Evolutionary conservation across 2,113 vertebrate species (phyloP).

Genomic region (Poicephalus meyeri): DNA sequence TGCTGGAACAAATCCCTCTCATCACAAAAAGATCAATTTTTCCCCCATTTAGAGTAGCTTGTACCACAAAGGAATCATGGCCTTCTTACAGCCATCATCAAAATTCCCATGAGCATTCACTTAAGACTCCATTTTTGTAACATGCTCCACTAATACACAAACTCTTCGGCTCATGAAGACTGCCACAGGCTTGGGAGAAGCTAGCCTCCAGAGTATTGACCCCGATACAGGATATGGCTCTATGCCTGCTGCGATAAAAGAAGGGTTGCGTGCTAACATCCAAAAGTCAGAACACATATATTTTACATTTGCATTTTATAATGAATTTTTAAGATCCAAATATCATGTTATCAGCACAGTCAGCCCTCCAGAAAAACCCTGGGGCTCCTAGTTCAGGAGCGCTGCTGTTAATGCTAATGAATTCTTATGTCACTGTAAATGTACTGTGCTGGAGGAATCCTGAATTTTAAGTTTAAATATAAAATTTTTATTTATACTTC

Average conservation of each 20-base stretch:
- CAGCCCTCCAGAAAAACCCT: neutral
- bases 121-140: neutral
- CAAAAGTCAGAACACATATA: neutral
- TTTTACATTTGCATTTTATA: slow-evolving; percentile 28
- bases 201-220: neutral
- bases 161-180: neutral
- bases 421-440: neutral
- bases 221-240: neutral
- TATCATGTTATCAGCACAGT: neutral
- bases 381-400: neutral
- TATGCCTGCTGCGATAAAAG: neutral
- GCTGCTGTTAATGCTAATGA: neutral
- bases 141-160: neutral
- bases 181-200: neutral
- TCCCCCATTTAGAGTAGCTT: neutral
- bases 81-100: neutral
- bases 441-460: neutral
- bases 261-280: neutral
- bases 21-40: neutral
- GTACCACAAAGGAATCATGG: neutral
- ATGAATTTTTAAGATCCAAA: neutral
- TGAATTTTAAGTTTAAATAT: neutral
- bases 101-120: neutral
- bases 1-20: neutral
- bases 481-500: neutral